phyloP scores from a whole-genome alignment of 1,140 invertebrate species.

The Penaeus japonicus region DNA sequence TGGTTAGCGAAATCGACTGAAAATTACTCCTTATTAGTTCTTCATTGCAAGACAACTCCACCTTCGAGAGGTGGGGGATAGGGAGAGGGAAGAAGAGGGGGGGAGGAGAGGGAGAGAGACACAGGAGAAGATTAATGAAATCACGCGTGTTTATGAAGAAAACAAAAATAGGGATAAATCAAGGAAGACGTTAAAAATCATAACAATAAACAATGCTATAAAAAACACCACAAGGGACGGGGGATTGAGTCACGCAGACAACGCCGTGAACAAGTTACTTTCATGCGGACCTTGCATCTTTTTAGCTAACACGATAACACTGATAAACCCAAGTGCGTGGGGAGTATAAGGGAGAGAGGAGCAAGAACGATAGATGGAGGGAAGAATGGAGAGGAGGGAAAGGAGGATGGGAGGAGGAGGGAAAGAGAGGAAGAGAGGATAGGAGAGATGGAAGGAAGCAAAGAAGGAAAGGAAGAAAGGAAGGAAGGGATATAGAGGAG shows the following conservation, averaged over 20 bases:
- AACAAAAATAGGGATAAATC: background rate
- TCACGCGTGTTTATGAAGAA: background rate
- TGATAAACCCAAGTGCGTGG: constrained; percentile 15
- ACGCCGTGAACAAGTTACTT: background rate
- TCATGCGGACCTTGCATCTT: background rate
- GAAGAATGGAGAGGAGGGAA: background rate
- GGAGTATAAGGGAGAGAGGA: no score
- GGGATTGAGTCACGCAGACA: background rate
- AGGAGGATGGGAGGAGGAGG: background rate
- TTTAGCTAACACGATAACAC: background rate
- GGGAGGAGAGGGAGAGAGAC: no score
- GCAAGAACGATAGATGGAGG: background rate
- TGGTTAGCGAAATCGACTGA: no score
- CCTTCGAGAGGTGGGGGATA: no score
- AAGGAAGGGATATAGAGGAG: background rate
- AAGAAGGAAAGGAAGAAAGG: background rate
- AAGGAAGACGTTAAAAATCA: background rate
- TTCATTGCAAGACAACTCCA: no score
- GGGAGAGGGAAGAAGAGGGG: no score
- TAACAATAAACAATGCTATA: background rate
- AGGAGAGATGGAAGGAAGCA: no score
- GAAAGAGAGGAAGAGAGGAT: no score
- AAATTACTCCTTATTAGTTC: no score
- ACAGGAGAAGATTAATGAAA: no score
- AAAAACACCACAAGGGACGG: background rate